Base-by-base conservation (phyloP, 2,888 invertebrate species). In the Sinodicranocentrus sp. region DNA sequence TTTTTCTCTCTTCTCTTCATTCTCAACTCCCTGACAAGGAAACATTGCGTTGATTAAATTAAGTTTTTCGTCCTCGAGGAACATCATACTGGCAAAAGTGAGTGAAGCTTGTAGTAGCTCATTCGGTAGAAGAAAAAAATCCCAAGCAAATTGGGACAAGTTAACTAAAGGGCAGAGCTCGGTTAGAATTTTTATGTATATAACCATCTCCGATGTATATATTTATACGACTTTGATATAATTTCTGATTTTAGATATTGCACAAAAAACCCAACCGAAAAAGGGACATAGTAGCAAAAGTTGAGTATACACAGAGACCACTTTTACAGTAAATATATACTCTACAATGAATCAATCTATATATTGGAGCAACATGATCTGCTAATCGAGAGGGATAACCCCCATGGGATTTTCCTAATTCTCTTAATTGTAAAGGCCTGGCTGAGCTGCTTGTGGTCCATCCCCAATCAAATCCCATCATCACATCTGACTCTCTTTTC, bases 361-460 rank as follows among this genome's bases (percentile, higher is more conserved):
- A 76, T 76, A 33, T 2, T 1, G 54, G 63, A 57, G 87, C 85
- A 88, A 88, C 87, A 88, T 87, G 88, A 88, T 88, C 88, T 88
- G 85, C 84, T 88, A 87, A 87, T 87, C 87, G 88, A 86, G 88
- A 87, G 87, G 87, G 87, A 87, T 87, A 88, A 87, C 86, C 86
- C 87, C 87, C 87, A 68, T 17, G 86, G 87, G 87, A 87, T 84
- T 87, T n/a, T 85, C 77, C 85, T 88, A 87, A 88, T 88, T 88
- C 87, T 87, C 88, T 86, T 88, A 87, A 88, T 88, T 88, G 88
- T 88, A 26, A 72, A 72, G 80, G 80, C 80, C 73, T 63, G 84
- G 85, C 84, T 84, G 80, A 82, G 86, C 79, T 78, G 82, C 80
- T 86, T 85, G 67, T 84, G 79, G 67, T 67, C 73, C 80, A 76